These are phyloP conservation scores for Anthrax anthrax DNA, from an alignment of 2,888 invertebrate genomes.

Conservation along the genomic window DNA sequence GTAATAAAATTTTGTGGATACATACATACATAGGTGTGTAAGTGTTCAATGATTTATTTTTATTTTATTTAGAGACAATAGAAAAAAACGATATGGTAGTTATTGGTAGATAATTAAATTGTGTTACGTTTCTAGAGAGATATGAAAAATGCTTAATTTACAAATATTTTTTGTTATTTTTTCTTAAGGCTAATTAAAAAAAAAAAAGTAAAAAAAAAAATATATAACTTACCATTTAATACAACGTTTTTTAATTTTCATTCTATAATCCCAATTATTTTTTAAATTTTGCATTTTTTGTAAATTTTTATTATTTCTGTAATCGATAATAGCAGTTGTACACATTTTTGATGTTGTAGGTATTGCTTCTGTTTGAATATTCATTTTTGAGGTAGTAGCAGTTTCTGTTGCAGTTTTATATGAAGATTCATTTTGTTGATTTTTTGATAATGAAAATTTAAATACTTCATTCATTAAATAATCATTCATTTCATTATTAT, in stretches of 20 bases:
- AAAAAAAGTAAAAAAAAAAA: neutral
- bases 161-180: too few species aligned
- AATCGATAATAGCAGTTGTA: too few species aligned
- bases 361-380: too few species aligned
- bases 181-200: too few species aligned
- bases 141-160: neutral
- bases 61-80: neutral
- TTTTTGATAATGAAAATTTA: neutral
- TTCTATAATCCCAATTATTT: constrained; percentile 2
- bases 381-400: too few species aligned
- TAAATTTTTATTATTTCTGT: neutral
- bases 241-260: constrained; percentile 6
- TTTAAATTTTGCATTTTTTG: neutral
- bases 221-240: constrained; percentile 7
- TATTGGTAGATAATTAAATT: neutral
- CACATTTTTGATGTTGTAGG: too few species aligned
- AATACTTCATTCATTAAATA: constrained; percentile 1
- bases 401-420: neutral
- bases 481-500: neutral
- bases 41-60: too few species aligned
- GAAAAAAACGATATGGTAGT: neutral
- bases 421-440: neutral
- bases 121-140: neutral
- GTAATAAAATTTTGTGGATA: too few species aligned
- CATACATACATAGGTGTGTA: too few species aligned